Conservation (phyloP, 2,888 invertebrate genomes). For the Icerya purchasi region DNA sequence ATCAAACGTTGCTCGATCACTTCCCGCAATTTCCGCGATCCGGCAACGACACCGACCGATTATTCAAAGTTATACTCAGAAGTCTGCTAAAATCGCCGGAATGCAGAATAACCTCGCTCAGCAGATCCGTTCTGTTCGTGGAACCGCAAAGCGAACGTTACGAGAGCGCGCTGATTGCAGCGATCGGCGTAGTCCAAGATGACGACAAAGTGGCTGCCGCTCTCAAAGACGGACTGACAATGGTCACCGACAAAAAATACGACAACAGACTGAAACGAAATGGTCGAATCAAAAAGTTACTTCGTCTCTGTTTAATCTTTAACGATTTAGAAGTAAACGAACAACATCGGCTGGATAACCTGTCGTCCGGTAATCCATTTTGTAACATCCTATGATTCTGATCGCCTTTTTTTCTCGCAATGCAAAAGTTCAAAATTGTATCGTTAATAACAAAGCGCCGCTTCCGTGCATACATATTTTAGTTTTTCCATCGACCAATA, state of each 20-base stretch:
- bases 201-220: background rate
- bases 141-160: background rate
- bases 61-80: background rate
- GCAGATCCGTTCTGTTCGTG: too few relatives aligned
- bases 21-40: background rate
- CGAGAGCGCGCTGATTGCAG: background rate
- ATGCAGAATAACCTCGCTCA: too few relatives aligned
- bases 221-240: background rate
- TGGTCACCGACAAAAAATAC: too few relatives aligned
- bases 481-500: too few relatives aligned
- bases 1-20: background rate
- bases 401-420: too few relatives aligned
- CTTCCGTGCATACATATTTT: too few relatives aligned
- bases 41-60: background rate
- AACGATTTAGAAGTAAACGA: background rate
- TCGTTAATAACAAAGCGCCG: too few relatives aligned
- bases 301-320: background rate
- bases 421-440: too few relatives aligned
- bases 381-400: too few relatives aligned
- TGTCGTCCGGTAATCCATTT: too few relatives aligned
- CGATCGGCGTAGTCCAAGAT: background rate
- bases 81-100: background rate
- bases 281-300: background rate
- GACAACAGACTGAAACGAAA: background rate
- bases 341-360: too few relatives aligned